Evolutionary conservation across 2,113 vertebrate species (phyloP).

Genomic region (Kryptolebias marmoratus): DNA sequence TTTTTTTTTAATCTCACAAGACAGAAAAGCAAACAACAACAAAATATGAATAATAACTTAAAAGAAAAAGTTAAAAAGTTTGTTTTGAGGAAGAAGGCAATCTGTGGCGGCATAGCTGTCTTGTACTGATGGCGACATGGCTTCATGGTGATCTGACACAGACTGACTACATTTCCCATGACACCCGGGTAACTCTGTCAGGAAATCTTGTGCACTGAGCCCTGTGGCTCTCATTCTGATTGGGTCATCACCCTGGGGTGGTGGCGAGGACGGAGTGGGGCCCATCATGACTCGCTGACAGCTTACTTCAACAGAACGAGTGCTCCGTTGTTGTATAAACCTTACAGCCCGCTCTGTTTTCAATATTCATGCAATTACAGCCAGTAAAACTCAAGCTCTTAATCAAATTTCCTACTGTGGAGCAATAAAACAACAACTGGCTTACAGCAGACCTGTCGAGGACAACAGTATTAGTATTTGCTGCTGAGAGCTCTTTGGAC

Average conservation of each 20-base stretch:
- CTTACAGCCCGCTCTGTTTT: background rate
- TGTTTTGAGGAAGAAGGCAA: background rate
- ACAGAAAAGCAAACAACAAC: too few species aligned
- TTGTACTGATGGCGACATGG: slow-evolving; percentile 23
- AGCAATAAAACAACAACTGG: slow-evolving; percentile 20
- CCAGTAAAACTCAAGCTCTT: background rate
- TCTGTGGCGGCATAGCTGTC: slow-evolving; percentile 4
- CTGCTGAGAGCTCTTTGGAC: slow-evolving; percentile 26
- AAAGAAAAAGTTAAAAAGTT: background rate
- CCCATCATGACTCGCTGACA: slow-evolving; percentile 7
- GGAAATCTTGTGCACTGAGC: slow-evolving; percentile 35
- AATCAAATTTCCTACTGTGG: slow-evolving; percentile 1
- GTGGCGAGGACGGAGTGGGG: background rate
- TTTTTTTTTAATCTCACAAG: too few species aligned
- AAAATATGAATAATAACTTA: too few species aligned
- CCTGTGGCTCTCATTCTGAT: slow-evolving; percentile 37
- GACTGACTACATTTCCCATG: slow-evolving; percentile 59
- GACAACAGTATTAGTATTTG: slow-evolving; percentile 28
- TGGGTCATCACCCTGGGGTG: slow-evolving; percentile 33
- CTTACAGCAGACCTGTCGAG: slow-evolving; percentile 24
- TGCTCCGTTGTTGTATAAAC: background rate
- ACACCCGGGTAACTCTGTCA: slow-evolving; percentile 32
- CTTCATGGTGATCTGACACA: slow-evolving; percentile 27
- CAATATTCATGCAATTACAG: background rate
- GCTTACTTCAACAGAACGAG: slow-evolving; percentile 1